These are phyloP conservation scores for Brachylomia viminalis DNA, from an alignment of 2,888 invertebrate genomes.

Conservation along the genomic window DNA sequence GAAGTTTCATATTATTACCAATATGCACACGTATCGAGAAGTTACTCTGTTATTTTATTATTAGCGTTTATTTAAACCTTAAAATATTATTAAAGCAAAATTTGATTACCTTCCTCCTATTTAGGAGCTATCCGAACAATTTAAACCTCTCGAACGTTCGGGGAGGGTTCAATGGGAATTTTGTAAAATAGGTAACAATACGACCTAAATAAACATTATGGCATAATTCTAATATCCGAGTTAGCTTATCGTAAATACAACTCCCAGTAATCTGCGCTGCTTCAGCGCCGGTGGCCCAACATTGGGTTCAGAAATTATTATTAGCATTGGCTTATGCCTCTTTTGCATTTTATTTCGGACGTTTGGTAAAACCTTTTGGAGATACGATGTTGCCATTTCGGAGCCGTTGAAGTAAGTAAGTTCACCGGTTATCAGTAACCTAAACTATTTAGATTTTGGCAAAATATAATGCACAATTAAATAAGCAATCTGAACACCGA, in stretches of 20 bases:
- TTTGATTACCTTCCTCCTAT: conserved; percentile 39
- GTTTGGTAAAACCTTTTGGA: conserved; percentile 11
- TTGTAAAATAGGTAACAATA: conserved; percentile 61
- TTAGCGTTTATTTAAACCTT: conserved; percentile 45
- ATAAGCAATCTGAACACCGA: neutral
- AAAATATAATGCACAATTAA: neutral
- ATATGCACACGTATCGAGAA: conserved; percentile 20
- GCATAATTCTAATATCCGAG: conserved; percentile 62
- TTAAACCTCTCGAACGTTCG: conserved; percentile 43
- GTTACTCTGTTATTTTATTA: conserved; percentile 38
- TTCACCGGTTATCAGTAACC: neutral
- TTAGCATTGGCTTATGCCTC: conserved; percentile 49
- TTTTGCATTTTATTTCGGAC: conserved; percentile 44
- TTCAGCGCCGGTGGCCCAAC: conserved; percentile 57
- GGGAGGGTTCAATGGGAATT: conserved; percentile 54
- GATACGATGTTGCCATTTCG: neutral
- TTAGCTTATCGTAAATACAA: conserved; percentile 65
- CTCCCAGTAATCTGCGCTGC: conserved; percentile 63
- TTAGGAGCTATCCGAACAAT: conserved; percentile 41
- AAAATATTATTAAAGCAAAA: conserved; percentile 48
- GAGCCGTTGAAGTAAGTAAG: neutral
- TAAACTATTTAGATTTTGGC: neutral
- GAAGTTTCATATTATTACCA: conserved; percentile 13
- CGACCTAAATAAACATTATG: conserved; percentile 66
- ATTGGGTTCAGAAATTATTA: conserved; percentile 57